These are phyloP conservation scores for Sebastes taczanowskii DNA, from an alignment of 2,797 vertebrate genomes.

Conservation along the genomic window DNA sequence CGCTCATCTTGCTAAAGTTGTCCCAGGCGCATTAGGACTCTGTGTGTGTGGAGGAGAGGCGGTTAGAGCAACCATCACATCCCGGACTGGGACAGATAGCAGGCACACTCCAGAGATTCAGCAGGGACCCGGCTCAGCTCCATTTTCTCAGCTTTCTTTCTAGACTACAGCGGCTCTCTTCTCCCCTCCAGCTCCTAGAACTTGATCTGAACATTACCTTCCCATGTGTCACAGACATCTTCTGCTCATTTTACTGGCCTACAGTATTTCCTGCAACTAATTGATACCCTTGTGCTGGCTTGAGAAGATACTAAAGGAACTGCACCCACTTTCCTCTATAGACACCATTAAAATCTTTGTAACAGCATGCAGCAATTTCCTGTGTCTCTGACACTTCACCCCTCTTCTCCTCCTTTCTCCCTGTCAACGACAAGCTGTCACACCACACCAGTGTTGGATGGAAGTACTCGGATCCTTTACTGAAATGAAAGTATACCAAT, in stretches of 20 bases:
- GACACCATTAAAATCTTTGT: constrained; percentile 7
- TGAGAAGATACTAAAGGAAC: background rate
- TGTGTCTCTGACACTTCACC: constrained; percentile 16
- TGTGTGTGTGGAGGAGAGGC: constrained; percentile 33
- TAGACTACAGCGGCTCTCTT: constrained; percentile 15
- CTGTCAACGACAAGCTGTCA: background rate
- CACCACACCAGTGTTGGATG: background rate
- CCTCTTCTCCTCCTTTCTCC: background rate
- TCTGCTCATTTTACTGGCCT: constrained; percentile 18
- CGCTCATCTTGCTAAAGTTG: constrained; percentile 58
- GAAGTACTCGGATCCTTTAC: background rate
- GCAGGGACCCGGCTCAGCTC: constrained; percentile 34
- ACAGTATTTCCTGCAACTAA: constrained; percentile 13
- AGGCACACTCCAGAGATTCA: constrained; percentile 30
- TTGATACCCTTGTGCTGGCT: constrained; percentile 15
- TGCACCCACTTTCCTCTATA: background rate
- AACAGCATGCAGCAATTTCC: constrained; percentile 29
- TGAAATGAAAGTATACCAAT: background rate
- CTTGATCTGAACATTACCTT: constrained; percentile 27
- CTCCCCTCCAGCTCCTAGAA: constrained; percentile 19
- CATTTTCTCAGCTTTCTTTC: constrained; percentile 7
- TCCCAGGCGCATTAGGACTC: constrained; percentile 49
- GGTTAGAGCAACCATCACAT: constrained; percentile 41
- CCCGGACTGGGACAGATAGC: constrained; percentile 41
- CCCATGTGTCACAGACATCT: constrained; percentile 9